Percentiles rank a stretch among this genome's conserved stretches.
Evolutionary conservation across 2,888 invertebrate genomes (phyloP).

Genomic region (Clepsis dumicolana): DNA sequence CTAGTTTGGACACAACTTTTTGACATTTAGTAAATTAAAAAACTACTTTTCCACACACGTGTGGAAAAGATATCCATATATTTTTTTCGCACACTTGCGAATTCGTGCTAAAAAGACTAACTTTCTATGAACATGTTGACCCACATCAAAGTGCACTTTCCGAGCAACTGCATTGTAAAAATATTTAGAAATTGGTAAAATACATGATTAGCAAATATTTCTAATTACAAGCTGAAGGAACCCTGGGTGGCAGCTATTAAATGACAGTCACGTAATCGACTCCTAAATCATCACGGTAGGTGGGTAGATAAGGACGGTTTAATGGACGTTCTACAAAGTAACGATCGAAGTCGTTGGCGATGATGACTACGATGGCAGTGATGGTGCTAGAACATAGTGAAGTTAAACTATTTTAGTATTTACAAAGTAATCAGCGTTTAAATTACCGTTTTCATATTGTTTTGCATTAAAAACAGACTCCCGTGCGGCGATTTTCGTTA

Average conservation of each 20-base stretch:
- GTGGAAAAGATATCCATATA: too few species aligned
- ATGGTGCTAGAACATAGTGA: neutral
- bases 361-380: neutral
- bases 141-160: too few species aligned
- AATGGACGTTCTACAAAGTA: slow-evolving; percentile 21
- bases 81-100: too few species aligned
- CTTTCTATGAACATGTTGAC: too few species aligned
- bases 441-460: neutral
- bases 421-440: neutral
- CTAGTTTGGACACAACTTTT: too few species aligned
- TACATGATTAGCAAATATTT: neutral
- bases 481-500: neutral
- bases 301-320: slow-evolving; percentile 25
- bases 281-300: slow-evolving; percentile 16
- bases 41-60: too few species aligned
- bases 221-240: neutral
- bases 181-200: neutral
- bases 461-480: too few species aligned
- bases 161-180: too few species aligned
- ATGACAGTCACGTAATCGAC: slow-evolving; percentile 18
- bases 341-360: neutral
- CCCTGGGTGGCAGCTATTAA: slow-evolving; percentile 27
- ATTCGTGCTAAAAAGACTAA: too few species aligned
- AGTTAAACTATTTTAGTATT: neutral
- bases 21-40: too few species aligned